phyloP scores from a whole-genome alignment of 2,113 vertebrate species.

The Dicrurus megarhynchus region DNA sequence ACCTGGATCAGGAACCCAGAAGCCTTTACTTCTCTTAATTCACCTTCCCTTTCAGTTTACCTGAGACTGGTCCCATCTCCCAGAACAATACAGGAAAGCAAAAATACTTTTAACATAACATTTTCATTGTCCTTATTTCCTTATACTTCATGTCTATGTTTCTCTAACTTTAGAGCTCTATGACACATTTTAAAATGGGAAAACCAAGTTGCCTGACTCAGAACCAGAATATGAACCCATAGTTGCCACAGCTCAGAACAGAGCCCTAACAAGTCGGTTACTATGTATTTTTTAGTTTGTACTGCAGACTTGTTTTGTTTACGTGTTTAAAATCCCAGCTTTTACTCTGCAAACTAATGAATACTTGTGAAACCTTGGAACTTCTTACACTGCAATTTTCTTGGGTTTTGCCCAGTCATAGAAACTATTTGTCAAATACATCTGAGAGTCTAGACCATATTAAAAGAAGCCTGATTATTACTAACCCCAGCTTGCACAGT shows the following conservation, averaged over 20 bases:
- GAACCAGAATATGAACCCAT: background rate
- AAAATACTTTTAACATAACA: background rate
- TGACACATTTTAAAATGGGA: background rate
- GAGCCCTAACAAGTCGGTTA: background rate
- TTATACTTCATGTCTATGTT: background rate
- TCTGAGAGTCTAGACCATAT: conserved; percentile 32
- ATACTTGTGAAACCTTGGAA: background rate
- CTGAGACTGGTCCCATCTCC: background rate
- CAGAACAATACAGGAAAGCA: background rate
- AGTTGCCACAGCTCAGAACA: background rate
- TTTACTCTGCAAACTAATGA: background rate
- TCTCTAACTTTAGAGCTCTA: background rate
- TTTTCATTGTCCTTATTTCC: background rate
- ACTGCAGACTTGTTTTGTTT: background rate
- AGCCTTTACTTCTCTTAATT: background rate
- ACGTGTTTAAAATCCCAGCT: background rate
- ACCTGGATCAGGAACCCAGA: background rate
- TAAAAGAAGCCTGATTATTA: conserved; percentile 48
- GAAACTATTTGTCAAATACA: conserved; percentile 5
- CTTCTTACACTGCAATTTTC: background rate
- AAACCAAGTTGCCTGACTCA: background rate
- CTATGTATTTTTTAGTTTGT: background rate
- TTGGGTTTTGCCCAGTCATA: background rate
- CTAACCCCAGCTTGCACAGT: conserved; percentile 20
- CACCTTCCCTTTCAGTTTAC: background rate